phyloP scores from a whole-genome alignment of 2,888 invertebrate species.

The Thecocarcelia acutangulata region DNA sequence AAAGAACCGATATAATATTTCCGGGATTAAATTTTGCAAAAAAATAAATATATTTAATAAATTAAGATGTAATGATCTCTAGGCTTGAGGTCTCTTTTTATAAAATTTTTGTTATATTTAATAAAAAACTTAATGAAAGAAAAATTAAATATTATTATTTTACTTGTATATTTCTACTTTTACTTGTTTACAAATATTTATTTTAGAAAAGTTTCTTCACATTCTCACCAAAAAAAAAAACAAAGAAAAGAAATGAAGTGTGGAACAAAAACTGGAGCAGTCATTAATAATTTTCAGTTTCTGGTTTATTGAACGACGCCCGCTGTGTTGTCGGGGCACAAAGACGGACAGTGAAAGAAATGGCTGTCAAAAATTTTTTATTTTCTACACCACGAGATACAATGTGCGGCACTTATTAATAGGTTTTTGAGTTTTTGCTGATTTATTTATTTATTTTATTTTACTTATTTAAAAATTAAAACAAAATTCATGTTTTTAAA shows the following conservation, averaged over 20 bases:
- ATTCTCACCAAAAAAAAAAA: neutral
- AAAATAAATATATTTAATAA: too few relatives aligned
- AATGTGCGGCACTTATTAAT: slow-evolving; percentile 33
- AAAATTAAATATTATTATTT: slow-evolving; percentile 3
- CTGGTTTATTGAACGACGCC: slow-evolving; percentile 9
- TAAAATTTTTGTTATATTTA: too few relatives aligned
- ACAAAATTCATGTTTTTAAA: slow-evolving; percentile 11
- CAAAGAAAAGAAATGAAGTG: slow-evolving; percentile 15
- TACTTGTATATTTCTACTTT: neutral
- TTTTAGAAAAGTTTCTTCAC: neutral
- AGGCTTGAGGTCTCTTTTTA: too few relatives aligned
- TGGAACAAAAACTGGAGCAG: slow-evolving; percentile 44
- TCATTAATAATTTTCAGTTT: slow-evolving; percentile 47
- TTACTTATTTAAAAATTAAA: slow-evolving; percentile 31
- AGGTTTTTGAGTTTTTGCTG: slow-evolving; percentile 9
- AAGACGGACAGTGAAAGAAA: neutral
- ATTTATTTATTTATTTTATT: slow-evolving; percentile 13
- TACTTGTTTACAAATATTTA: slow-evolving; percentile 24
- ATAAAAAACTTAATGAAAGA: neutral
- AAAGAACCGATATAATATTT: slow-evolving; percentile 50
- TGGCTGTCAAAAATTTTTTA: slow-evolving; percentile 29
- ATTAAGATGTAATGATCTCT: too few relatives aligned
- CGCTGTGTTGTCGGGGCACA: slow-evolving; percentile 7
- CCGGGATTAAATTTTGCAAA: slow-evolving; percentile 25
- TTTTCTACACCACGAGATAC: slow-evolving; percentile 2